Evolutionary conservation across 2,113 vertebrate species (phyloP), one percentile per base, ranked within the genome.

Genomic region (Lepus americanus): DNA sequence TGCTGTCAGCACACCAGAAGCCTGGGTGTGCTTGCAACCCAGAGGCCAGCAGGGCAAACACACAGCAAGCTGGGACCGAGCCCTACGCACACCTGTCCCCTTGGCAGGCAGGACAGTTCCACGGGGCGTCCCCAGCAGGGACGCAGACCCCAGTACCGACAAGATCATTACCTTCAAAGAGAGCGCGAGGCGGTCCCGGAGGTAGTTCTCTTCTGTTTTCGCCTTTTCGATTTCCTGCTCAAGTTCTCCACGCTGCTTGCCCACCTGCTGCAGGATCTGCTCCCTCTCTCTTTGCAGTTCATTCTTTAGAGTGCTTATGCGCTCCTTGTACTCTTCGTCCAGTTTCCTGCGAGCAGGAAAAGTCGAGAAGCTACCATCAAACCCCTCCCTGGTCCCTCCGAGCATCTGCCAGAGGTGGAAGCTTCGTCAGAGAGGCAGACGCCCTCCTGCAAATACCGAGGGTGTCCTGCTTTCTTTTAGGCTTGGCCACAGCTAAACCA

Each of bases 291-390:
- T 98, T 86, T 98, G 98, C 2, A 99, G 98, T 83, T 99, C 99
- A 0, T 95, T 98, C 85, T 99, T 99, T 0, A 99, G 95, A 0
- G 98, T 97, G 0, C 97, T 87, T 0, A 98, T 97, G 2, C 98
- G 98, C 16, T 99, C 99, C 96, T 98, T 99, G 98, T 99, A 98
- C 14, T 99, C 99, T 96, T 99, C 99, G 1, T 99, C 99, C 93
- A 99, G 98, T 97, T 99, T 99, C 98, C 99, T 99, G 87, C 2
- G 1, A 81, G 80, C 1, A 94, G 16, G 59, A 44, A 66, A 85
- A 73, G 89, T 20, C 13, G 0, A 74, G 0, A 63, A 64, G 63
- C 12, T 74, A 74, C 72, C 20, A 27, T 20, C 20, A 49, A 13
- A 12, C 25, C 59, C 79, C 55, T 25, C 23, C 36, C 72, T 51